Evolutionary conservation across 2,888 invertebrate species (phyloP), one percentile per base, ranked within the genome.

Genomic region (Leptopilina syphax): DNA sequence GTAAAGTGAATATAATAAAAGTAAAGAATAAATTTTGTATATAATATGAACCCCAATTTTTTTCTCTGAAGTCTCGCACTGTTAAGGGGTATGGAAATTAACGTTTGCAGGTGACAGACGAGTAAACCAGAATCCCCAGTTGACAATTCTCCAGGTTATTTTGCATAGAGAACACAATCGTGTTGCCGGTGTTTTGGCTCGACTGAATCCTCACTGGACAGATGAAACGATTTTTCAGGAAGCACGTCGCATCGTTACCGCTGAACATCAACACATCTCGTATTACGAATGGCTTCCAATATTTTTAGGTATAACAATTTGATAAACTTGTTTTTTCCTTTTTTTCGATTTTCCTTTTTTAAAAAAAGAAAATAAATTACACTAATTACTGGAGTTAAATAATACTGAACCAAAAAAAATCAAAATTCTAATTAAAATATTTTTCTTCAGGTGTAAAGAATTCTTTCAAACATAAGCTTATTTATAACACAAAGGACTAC

Each of bases 121-220:
- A 82, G 95, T 95, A 0, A 97, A 97, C 92, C 96, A 96, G 90
- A 95, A 96, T 86, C 95, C 96, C 10, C 95, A 96, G 0, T 92
- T 97, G 68, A 95, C 96, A 0, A 94, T 95, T 0, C 88, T 97
- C 0, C 97, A 97, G 85, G 95, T 95, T 0, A 87, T 97, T 8
- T 95, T 96, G 89, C 94, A 96, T 24, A 93, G 97, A 50, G 97
- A 97, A 87, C 97, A 97, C 90, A 97, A 97, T 91, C 94, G 96
- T 0, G 89, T 97, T 1, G 96, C 96, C 0, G 91, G 92, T 1
- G 93, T 93, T 3, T 90, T 97, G 47, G 87, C 93, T 0, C 88
- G 92, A 3, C 86, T 97, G 10, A 97, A 98, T 93, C 96, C 96
- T 0, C 93, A 94, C 68, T 96, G 96, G 95, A 93, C 93, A 50